phyloP scores from a whole-genome alignment of 2,888 invertebrate species.

The Agelastica alni region DNA sequence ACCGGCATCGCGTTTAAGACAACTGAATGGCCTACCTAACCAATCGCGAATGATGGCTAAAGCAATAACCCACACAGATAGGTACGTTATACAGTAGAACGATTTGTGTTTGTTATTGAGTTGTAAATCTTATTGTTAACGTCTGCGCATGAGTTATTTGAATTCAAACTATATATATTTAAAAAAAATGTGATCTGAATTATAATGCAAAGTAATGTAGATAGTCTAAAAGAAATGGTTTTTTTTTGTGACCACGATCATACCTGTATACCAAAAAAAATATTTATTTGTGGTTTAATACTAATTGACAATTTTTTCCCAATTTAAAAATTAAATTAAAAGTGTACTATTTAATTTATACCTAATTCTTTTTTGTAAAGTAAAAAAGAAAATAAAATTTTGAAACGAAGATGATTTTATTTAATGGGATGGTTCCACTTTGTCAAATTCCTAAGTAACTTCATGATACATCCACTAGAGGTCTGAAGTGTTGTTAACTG shows the following conservation, averaged over 20 bases:
- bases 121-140: not conserved
- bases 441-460: slow-evolving; percentile 1
- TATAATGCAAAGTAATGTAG: not conserved
- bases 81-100: not conserved
- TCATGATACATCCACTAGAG: slow-evolving; percentile 1
- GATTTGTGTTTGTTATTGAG: slow-evolving; percentile 8
- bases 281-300: too few relatives aligned
- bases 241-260: too few relatives aligned
- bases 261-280: too few relatives aligned
- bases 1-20: not conserved
- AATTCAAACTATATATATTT: not conserved
- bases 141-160: not conserved
- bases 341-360: too few relatives aligned
- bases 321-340: too few relatives aligned
- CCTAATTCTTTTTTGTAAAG: too few relatives aligned
- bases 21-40: not conserved
- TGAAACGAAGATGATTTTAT: too few relatives aligned
- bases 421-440: not conserved
- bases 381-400: too few relatives aligned
- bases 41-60: not conserved
- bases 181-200: slow-evolving; percentile 1
- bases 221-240: too few relatives aligned
- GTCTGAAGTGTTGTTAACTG: slow-evolving; percentile 1
- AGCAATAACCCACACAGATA: not conserved
- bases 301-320: too few relatives aligned